phyloP scores from a whole-genome alignment of 1,140 invertebrate genomes.

The Palaemon carinicauda region DNA sequence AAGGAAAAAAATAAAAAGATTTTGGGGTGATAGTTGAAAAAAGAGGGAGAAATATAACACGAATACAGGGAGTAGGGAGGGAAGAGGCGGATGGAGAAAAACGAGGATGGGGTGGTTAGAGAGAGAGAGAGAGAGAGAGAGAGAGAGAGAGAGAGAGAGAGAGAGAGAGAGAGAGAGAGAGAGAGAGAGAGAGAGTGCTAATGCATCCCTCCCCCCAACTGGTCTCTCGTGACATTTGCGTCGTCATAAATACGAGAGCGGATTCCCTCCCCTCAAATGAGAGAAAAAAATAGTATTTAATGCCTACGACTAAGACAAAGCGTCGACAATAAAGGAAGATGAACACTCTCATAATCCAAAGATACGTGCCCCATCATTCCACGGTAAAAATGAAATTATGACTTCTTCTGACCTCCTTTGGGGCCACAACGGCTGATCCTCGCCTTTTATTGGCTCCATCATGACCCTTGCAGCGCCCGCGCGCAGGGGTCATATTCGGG shows the following conservation, averaged over 20 bases:
- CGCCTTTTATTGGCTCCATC: constrained; percentile 23
- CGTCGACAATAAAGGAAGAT: constrained; percentile 57
- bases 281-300: constrained; percentile 59
- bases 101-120: background rate
- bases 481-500: constrained; percentile 31
- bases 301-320: constrained; percentile 58
- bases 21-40: background rate
- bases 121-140: background rate
- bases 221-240: constrained; percentile 52
- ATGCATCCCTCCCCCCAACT: constrained; percentile 43
- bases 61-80: background rate
- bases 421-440: constrained; percentile 25
- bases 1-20: background rate
- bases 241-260: constrained; percentile 54
- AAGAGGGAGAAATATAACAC: background rate
- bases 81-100: too few relatives aligned
- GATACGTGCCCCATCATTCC: constrained; percentile 58
- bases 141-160: background rate
- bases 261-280: constrained; percentile 56
- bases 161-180: constrained; percentile 17
- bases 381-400: constrained; percentile 59
- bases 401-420: constrained; percentile 52
- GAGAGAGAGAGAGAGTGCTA: constrained; percentile 4
- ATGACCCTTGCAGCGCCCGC: background rate
- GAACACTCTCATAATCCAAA: constrained; percentile 59